A percentile compares a stretch with the other conserved stretches of the same genome.
phyloP scores from a whole-genome alignment of 2,797 vertebrate genomes.

The Gadopsis marmoratus region DNA sequence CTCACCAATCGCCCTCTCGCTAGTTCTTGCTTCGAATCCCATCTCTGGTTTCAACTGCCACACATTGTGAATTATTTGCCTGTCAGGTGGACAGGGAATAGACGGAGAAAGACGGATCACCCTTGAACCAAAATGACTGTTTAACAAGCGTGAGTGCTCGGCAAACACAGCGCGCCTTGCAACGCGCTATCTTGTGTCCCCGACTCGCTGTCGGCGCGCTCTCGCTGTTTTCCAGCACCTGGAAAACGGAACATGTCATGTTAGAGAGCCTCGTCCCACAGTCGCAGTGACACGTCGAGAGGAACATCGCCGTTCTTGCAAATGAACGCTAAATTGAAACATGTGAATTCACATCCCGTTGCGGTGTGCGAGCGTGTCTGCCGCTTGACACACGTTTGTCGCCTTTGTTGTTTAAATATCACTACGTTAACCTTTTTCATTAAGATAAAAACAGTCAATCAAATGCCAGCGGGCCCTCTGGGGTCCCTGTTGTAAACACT shows the following conservation, averaged over 20 bases:
- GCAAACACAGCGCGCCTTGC: neutral
- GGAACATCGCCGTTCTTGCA: neutral
- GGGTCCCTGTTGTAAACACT: conserved; percentile 57
- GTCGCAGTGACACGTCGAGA: neutral
- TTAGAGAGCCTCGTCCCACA: neutral
- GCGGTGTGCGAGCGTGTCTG: conserved; percentile 9
- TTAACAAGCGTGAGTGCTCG: neutral
- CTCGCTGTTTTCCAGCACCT: neutral
- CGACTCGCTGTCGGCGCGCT: neutral
- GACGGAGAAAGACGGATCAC: neutral
- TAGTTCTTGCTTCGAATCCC: neutral
- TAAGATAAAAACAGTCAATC: conserved; percentile 61
- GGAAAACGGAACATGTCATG: conserved; percentile 13
- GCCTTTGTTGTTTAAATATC: conserved; percentile 56
- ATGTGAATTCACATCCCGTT: conserved; percentile 15
- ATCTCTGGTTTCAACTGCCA: neutral
- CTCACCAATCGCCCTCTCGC: neutral
- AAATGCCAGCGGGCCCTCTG: conserved; percentile 39
- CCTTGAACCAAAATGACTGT: neutral
- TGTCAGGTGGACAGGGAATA: neutral
- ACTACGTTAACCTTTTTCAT: conserved; percentile 65
- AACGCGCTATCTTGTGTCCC: neutral
- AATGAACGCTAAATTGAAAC: conserved; percentile 3
- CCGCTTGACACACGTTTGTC: conserved; percentile 26
- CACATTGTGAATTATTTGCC: conserved; percentile 7